Conservation (phyloP, 2,113 vertebrate species). For the Camelus dromedarius region DNA sequence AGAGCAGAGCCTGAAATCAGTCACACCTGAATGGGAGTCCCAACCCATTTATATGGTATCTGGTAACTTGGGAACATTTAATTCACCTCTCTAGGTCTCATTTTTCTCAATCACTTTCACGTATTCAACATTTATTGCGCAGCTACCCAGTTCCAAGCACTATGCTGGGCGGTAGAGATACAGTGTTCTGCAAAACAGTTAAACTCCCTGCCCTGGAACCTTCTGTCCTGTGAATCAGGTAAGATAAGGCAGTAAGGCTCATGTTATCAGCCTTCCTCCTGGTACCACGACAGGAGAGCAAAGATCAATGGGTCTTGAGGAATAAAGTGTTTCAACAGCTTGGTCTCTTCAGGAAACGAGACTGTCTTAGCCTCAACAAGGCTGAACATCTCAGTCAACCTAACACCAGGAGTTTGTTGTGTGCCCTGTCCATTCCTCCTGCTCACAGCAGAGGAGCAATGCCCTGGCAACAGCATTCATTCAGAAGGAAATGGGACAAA, state of each 20-base stretch:
- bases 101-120: constrained; percentile 29
- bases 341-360: background rate
- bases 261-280: background rate
- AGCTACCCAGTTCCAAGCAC: background rate
- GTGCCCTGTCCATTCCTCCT: background rate
- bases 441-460: background rate
- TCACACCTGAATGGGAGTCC: background rate
- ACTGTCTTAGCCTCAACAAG: background rate
- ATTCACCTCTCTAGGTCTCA: background rate
- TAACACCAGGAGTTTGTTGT: background rate
- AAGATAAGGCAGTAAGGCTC: background rate
- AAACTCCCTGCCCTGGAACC: background rate
- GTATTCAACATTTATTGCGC: background rate
- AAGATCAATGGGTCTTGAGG: background rate
- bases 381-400: background rate
- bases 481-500: background rate
- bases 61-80: background rate
- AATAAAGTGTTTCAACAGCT: background rate
- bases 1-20: background rate
- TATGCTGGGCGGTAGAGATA: background rate
- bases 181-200: background rate
- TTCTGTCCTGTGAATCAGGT: background rate
- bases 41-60: background rate
- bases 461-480: background rate
- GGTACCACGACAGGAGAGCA: background rate